phyloP scores from a whole-genome alignment of 2,888 invertebrate species.

The Anorthoa munda region DNA sequence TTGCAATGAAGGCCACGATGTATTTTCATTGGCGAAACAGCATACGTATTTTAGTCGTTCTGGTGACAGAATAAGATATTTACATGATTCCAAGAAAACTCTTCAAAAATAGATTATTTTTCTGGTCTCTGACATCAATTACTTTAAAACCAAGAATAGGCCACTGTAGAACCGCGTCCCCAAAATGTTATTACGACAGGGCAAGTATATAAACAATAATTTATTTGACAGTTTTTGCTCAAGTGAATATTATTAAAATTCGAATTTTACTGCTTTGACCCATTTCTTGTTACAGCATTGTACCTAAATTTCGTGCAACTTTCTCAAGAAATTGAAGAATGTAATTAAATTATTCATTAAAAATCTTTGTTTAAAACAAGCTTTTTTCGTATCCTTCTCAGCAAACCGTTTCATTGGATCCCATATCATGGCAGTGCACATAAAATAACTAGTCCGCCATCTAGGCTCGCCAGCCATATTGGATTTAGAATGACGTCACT shows the following conservation, averaged over 20 bases:
- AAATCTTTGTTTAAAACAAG: no score
- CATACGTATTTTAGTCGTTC: conserved; percentile 7
- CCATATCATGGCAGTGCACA: no score
- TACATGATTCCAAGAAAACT: not conserved
- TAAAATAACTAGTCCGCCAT: no score
- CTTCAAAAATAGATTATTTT: conserved; percentile 2
- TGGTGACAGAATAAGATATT: conserved; percentile 7
- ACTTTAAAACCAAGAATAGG: not conserved
- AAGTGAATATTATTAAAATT: not conserved
- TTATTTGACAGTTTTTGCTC: conserved; percentile 4
- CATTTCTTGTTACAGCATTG: conserved; percentile 7
- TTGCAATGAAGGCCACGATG: not conserved
- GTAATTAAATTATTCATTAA: no score
- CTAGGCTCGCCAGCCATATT: no score
- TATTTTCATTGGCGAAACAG: conserved; percentile 1
- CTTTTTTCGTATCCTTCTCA: no score
- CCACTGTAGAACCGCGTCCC: not conserved
- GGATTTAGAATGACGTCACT: no score
- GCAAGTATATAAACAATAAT: conserved; percentile 12
- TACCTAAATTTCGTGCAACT: not conserved
- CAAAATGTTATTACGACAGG: not conserved
- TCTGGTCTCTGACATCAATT: not conserved
- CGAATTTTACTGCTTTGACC: conserved; percentile 5
- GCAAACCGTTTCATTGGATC: no score
- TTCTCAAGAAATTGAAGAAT: no score